Evolutionary conservation across 2,797 vertebrate genomes (phyloP).

Genomic region (Gymnopithys bicolor): DNA sequence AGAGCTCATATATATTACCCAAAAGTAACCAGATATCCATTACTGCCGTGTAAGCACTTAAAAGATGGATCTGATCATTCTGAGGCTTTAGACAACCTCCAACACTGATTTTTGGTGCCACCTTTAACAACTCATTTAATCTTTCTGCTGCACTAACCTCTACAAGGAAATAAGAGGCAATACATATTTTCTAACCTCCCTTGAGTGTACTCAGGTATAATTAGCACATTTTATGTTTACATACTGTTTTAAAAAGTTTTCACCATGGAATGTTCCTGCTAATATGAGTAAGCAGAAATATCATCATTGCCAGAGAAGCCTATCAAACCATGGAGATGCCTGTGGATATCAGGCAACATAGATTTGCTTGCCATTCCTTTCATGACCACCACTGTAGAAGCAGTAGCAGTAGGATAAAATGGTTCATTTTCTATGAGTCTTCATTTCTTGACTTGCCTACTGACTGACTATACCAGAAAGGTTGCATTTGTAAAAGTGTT

Average conservation of each 20-base stretch:
- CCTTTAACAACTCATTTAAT: background rate
- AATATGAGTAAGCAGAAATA: background rate
- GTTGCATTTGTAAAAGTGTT: background rate
- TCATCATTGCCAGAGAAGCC: background rate
- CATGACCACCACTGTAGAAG: background rate
- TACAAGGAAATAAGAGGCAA: background rate
- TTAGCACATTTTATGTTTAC: background rate
- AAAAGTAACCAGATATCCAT: background rate
- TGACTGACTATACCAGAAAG: background rate
- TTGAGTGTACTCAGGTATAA: background rate
- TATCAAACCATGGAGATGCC: background rate
- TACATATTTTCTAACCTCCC: background rate
- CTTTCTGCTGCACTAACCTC: background rate
- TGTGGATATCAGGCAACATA: background rate
- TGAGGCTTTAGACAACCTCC: background rate
- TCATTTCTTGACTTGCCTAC: background rate
- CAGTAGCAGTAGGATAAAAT: background rate
- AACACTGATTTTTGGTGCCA: background rate
- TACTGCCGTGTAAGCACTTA: background rate
- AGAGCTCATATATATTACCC: background rate
- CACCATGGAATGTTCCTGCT: background rate
- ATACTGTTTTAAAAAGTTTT: background rate
- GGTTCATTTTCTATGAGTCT: background rate
- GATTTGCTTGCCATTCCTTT: background rate
- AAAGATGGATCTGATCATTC: background rate